Evolutionary conservation across 2,113 vertebrate genomes (phyloP), one percentile per base, ranked within the genome.

Genomic region (Sapayoa aenigma): DNA sequence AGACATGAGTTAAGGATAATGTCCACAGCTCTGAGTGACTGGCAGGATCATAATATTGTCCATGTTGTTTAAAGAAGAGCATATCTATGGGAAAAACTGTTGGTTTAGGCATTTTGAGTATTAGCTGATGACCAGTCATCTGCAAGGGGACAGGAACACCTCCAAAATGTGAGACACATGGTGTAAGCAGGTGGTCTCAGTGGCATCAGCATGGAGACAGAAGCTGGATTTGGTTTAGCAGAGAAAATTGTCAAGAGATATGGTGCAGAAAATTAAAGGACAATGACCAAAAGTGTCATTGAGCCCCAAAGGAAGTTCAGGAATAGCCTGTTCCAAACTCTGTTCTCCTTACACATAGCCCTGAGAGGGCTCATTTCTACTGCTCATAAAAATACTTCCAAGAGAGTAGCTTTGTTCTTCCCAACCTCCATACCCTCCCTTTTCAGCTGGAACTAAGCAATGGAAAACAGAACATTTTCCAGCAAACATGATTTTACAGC

Each of bases 21-120:
- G 0, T 35, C 59, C 59, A 24, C 0, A 0, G 33, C 8, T 22
- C n/a, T 10, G 1, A 77, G 35, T 7, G 24, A 68, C 39, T 46
- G 25, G n/a, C 22, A 65, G 41, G 55, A 78, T 6, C 2, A 5
- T 14, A 30, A 52, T 7, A 17, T 5, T 52, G n/a, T 37, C 65
- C 47, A n/a, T 1, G 1, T 16, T 19, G 9, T 33, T 72, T 25
- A 46, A n/a, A 31, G 87, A 56, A 67, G 21, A 50, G 18, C 9
- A 56, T 37, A 63, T 55, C 12, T 35, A 24, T 9, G 19, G n/a
- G 15, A 2, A 15, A 56, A 23, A 67, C 5, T 14, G 11, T 67
- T 63, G 4, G 8, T 42, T 53, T 41, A 62, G 28, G 9, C 1
- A 2, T 6, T 14, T 5, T 79, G 44, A 52, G 28, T 6, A 7